These are phyloP conservation scores for Synanthedon tipuliformis DNA, from an alignment of 2,888 invertebrate species.

Conservation along the genomic window DNA sequence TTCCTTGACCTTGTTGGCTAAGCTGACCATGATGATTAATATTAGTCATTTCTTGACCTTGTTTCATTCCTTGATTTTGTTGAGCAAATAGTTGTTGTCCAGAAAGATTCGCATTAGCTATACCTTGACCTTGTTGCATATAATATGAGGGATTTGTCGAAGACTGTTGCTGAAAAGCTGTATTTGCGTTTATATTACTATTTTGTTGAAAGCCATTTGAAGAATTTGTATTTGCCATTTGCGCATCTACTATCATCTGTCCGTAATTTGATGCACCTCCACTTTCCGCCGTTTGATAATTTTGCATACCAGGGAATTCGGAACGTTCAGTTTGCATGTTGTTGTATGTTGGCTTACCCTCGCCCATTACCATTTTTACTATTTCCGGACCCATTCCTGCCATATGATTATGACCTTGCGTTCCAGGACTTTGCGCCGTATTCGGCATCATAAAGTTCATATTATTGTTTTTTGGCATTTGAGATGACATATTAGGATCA, in stretches of 20 bases:
- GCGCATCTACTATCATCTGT: not conserved
- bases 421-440: slow-evolving; percentile 7
- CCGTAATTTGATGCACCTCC: not conserved
- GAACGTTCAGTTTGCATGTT: slow-evolving; percentile 5
- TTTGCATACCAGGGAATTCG: no score
- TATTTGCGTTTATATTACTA: not conserved
- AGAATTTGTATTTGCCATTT: not conserved
- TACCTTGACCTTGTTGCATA: not conserved
- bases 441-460: slow-evolving; percentile 3
- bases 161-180: not conserved
- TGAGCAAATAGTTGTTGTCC: not conserved
- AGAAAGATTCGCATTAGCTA: not conserved
- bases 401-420: slow-evolving; percentile 10
- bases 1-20: not conserved
- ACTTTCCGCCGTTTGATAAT: not conserved
- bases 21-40: slow-evolving; percentile 1
- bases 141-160: not conserved
- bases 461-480: not conserved
- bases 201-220: not conserved
- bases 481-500: not conserved
- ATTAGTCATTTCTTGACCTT: not conserved
- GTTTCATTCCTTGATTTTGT: not conserved
- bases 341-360: slow-evolving; percentile 11
- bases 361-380: slow-evolving; percentile 38
- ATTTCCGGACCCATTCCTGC: slow-evolving; percentile 46